Conservation (phyloP, 64 coral and sea anemone genomes). For the Astreopora myriophthalma region DNA sequence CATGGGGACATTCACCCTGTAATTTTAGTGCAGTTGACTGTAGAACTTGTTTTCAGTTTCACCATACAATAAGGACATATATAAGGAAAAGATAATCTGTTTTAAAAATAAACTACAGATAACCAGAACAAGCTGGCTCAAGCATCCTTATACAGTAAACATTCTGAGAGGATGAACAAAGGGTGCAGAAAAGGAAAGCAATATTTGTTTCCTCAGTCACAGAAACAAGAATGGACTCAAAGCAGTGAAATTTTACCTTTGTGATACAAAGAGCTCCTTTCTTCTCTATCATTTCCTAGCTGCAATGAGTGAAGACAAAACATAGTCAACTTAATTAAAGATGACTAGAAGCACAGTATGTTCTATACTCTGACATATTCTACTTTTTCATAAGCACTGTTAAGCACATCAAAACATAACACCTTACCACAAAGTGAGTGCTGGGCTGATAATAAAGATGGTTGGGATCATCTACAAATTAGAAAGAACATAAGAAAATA, state of each 20-base stretch:
- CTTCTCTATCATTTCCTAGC: slow-evolving; percentile 66
- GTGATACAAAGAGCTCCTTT: slow-evolving; percentile 59
- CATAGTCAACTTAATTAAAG: neutral
- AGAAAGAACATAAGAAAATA: neutral
- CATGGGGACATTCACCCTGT: too few species aligned
- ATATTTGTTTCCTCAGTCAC: too few species aligned
- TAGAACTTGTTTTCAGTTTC: too few species aligned
- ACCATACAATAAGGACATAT: too few species aligned
- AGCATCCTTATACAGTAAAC: too few species aligned
- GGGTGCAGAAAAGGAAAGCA: too few species aligned
- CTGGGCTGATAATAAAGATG: slow-evolving; percentile 79
- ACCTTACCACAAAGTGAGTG: slow-evolving; percentile 83
- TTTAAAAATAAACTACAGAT: too few species aligned
- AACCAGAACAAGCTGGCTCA: too few species aligned
- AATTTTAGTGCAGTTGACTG: too few species aligned
- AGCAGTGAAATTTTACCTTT: slow-evolving; percentile 55
- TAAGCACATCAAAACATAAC: neutral
- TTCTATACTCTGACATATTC: neutral
- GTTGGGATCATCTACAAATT: slow-evolving; percentile 69
- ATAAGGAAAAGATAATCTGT: too few species aligned
- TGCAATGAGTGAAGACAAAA: slow-evolving; percentile 20
- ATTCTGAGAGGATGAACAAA: too few species aligned
- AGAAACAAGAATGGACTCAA: neutral
- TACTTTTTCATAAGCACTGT: too few species aligned
- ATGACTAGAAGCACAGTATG: neutral